A percentile compares a stretch with the other conserved stretches of the same genome.
Evolutionary conservation across 1,140 invertebrate species (phyloP).

Genomic region (Macrostomum lignano): DNA sequence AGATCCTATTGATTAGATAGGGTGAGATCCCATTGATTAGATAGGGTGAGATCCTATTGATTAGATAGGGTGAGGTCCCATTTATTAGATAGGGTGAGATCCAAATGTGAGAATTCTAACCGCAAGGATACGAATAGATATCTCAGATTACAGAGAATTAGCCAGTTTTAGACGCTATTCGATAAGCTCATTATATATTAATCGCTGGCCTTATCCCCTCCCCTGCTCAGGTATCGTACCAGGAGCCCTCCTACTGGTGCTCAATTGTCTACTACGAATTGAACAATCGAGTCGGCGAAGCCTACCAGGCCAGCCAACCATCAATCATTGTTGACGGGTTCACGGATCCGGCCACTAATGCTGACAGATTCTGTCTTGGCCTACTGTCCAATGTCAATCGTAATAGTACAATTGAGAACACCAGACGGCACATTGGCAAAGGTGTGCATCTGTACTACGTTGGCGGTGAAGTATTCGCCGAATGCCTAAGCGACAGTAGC

Average conservation of each 20-base stretch:
- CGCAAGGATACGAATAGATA: too few species aligned
- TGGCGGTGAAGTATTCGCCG: slow-evolving; percentile 36
- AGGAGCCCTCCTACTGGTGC: slow-evolving; percentile 39
- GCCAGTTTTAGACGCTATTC: too few species aligned
- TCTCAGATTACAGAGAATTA: too few species aligned
- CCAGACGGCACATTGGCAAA: slow-evolving; percentile 73
- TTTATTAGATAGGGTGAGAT: too few species aligned
- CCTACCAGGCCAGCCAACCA: slow-evolving; percentile 64
- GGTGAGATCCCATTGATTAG: too few species aligned
- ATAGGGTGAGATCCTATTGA: too few species aligned
- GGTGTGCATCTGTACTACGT: slow-evolving; percentile 32
- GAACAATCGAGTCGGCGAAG: slow-evolving; percentile 71
- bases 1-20: too few species aligned
- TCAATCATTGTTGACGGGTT: slow-evolving; percentile 80
- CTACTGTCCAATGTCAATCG: slow-evolving; percentile 82
- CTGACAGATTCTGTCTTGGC: slow-evolving; percentile 67
- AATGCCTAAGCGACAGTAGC: slow-evolving; percentile 68
- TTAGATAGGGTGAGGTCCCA: too few species aligned
- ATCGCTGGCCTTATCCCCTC: too few species aligned
- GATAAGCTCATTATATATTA: too few species aligned
- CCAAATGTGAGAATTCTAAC: too few species aligned
- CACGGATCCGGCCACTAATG: slow-evolving; percentile 63
- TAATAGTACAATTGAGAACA: slow-evolving; percentile 93
- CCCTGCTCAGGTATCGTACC: slow-evolving; percentile 2
- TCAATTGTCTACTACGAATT: slow-evolving; percentile 81